phyloP scores from a whole-genome alignment of 2,888 invertebrate genomes.

The Xestia rhomboidea region DNA sequence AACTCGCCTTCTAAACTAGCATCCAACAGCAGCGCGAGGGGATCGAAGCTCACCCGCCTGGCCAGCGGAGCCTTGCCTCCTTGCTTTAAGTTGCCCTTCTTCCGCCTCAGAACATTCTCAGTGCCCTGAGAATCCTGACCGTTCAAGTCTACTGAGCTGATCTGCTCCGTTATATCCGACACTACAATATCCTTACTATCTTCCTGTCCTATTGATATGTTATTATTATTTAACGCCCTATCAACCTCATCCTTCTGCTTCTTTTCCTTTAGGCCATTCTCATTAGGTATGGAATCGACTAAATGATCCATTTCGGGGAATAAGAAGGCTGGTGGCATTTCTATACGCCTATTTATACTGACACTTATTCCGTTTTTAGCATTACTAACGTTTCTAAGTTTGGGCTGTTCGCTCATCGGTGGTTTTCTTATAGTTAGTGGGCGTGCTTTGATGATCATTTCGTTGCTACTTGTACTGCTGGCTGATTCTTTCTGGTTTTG shows the following conservation, averaged over 20 bases:
- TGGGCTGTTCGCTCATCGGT: conserved; percentile 95
- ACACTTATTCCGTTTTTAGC: conserved; percentile 92
- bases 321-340: conserved; percentile 95
- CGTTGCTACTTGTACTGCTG: conserved; percentile 81
- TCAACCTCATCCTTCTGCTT: conserved; percentile 87
- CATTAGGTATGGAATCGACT: conserved; percentile 85
- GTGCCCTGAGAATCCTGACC: conserved; percentile 90
- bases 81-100: conserved; percentile 95
- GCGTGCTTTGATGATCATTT: conserved; percentile 93
- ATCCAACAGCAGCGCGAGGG: conserved; percentile 98
- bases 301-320: conserved; percentile 94
- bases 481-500: conserved; percentile 86
- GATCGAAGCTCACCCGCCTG: conserved; percentile 98
- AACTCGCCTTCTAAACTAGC: conserved; percentile 99
- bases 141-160: conserved; percentile 88
- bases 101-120: conserved; percentile 92
- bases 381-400: conserved; percentile 91
- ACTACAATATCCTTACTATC: conserved; percentile 85
- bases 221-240: conserved; percentile 82
- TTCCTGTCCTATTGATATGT: conserved; percentile 76
- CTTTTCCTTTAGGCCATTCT: conserved; percentile 84
- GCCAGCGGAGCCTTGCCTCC: conserved; percentile 93
- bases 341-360: conserved; percentile 93
- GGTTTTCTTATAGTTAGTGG: conserved; percentile 96
- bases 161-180: conserved; percentile 88